phyloP scores from a whole-genome alignment of 2,888 invertebrate genomes.

The Cistogaster globosa region DNA sequence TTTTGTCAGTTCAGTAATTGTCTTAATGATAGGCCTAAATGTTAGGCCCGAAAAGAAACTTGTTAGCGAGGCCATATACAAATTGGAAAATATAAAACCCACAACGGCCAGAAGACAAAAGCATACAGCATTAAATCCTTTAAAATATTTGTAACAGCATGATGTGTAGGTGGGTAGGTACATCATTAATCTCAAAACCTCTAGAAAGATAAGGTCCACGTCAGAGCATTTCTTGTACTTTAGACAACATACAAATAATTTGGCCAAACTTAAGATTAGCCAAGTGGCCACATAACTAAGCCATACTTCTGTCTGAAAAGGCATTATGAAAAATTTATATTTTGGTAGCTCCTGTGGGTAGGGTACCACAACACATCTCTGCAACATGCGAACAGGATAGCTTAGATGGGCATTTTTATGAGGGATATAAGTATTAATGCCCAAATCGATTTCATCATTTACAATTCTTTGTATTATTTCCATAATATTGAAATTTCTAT shows the following conservation, averaged over 20 bases:
- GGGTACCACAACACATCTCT: constrained; percentile 74
- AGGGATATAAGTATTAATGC: constrained; percentile 73
- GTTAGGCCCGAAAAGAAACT: constrained; percentile 75
- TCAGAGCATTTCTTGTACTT: constrained; percentile 33
- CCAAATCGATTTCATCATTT: constrained; percentile 72
- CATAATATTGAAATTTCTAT: constrained; percentile 71
- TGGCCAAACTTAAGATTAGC: constrained; percentile 66
- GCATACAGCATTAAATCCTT: constrained; percentile 64
- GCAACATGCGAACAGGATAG: constrained; percentile 75
- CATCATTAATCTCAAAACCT: constrained; percentile 72
- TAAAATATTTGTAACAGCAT: constrained; percentile 30
- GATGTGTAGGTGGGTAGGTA: constrained; percentile 66
- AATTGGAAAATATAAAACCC: constrained; percentile 76
- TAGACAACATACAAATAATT: constrained; percentile 39
- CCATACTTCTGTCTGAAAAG: constrained; percentile 73
- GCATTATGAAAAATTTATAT: constrained; percentile 75
- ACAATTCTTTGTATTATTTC: constrained; percentile 69
- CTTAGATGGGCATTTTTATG: constrained; percentile 69
- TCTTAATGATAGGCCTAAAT: constrained; percentile 71
- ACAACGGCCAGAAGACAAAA: constrained; percentile 69
- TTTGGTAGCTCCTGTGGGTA: constrained; percentile 71
- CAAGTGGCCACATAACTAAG: constrained; percentile 66
- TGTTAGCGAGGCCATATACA: constrained; percentile 75
- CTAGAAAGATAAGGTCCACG: constrained; percentile 69
- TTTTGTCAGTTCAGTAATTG: constrained; percentile 70